Evolutionary conservation across 2,113 vertebrate genomes (phyloP), one percentile per base, ranked within the genome.

Genomic region (Podarcis cretensis): DNA sequence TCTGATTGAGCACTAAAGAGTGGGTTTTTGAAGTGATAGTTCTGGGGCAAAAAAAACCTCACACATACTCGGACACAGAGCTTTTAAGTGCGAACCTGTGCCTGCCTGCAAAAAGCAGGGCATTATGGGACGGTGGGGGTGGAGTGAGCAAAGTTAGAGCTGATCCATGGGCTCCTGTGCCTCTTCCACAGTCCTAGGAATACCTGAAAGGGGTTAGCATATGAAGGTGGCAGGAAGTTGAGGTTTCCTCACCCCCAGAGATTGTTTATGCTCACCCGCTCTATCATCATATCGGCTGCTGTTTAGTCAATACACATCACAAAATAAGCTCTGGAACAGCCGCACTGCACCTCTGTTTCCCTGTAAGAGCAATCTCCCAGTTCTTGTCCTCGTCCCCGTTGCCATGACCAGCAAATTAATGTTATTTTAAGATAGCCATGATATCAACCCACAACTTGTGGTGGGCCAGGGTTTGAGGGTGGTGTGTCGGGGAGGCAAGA

Each of bases 341-440:
- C 86, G 27, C 10, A 40, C 54, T 43, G 80, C 89, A 93, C 59
- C 16, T 57, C 40, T 27, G 2, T 30, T 84, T 83, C 91, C 87
- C 92, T 92, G 77, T 88, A 71, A 27, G 85, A 69, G 87, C 59
- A 84, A 40, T 85, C 81, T 3, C 35, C 82, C 81, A 57, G 35
- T 14, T 63, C 7, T 66, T 48, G 21, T 69, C 32, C 20, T 25
- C 7, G 3, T 48, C 32, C 25, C 80, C 20, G 25, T 79, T 63
- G 7, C 80, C 54, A 37, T 16, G 9, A 59, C 27, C 35, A 74
- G 73, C 68, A 81, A 87, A 54, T 18, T 81, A 73, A 79, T 59
- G 68, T 66, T 66, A 25, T 68, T 83, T 77, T 54, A 66, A 83
- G 40, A 88, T 35, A 88, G 65, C 68, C 54, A 8, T 35, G 37